Base-by-base conservation (phyloP, 2,797 vertebrate species). In the Micropoecilia bifurca region DNA sequence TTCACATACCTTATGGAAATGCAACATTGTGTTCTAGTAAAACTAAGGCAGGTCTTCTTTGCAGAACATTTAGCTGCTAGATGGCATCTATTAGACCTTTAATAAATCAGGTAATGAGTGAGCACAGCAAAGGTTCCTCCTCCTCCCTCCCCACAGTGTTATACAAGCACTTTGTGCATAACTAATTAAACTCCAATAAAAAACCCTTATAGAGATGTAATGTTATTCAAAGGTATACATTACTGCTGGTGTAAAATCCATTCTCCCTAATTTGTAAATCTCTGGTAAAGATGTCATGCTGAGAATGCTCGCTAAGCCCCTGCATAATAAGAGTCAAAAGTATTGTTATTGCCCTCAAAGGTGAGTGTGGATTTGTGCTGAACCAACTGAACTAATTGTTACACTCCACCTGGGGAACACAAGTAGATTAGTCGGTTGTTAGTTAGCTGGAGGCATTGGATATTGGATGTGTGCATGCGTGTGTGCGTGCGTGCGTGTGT, bases 321-420 rank as follows among this genome's bases (percentile, higher is more conserved):
- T 71, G 41, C 50, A 80, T 83, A 80, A 85, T 79, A 83, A 79
- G 41, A 8, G 0, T 46, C 47, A 46, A 85, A 79, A 84, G 50
- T 78, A 85, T 90, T 76, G 69, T 85, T 87, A 83, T 59, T 46
- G 79, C 77, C 74, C 82, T 87, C 76, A 78, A 77, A 86, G 74
- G 81, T 87, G 84, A 88, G 78, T 0, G 16, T 84, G 82, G 68
- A 83, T 91, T 85, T 91, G 61, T 84, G 86, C 84, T 86, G 76
- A 91, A 74, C 80, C 61, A 80, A 91, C 79, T 76, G 79, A 91
- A 84, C 83, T 46, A 84, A 82, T 85, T 61, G 68, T 80, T 75
- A 79, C 77, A 73, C 33, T 0, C 20, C 74, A 86, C 81, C 82
- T 48, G 82, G 81, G 81, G 84, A 90, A 71, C 77, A 81, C 79